Conservation (phyloP, 2,888 invertebrate species). For the Temnothorax ravouxi region DNA sequence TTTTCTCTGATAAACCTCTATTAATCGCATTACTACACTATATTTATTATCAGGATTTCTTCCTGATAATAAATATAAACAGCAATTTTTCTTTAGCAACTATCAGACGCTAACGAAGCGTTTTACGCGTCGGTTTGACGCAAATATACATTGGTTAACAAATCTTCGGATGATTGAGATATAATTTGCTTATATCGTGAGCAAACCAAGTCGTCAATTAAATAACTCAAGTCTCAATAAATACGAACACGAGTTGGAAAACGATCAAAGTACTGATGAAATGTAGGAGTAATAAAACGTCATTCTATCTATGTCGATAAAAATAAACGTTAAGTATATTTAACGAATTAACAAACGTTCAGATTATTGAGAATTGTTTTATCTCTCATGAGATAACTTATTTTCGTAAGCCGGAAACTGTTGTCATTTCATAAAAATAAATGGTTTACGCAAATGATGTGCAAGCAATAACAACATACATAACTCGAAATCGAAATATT, state of each 20-base stretch:
- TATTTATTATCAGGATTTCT: no score
- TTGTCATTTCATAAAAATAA: not conserved
- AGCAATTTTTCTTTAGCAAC: not conserved
- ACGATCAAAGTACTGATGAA: not conserved
- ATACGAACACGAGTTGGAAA: not conserved
- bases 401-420: not conserved
- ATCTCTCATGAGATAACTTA: not conserved
- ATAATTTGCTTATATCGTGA: not conserved
- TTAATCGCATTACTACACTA: not conserved
- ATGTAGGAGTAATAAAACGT: not conserved
- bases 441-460: not conserved
- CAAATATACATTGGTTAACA: not conserved
- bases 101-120: not conserved
- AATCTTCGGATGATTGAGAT: not conserved
- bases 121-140: not conserved
- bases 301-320: not conserved
- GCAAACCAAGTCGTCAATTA: not conserved
- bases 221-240: not conserved
- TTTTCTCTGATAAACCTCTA: conserved; percentile 10
- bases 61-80: not conserved
- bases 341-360: not conserved
- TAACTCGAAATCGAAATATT: not conserved
- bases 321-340: not conserved
- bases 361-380: conserved; percentile 3
- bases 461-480: not conserved